Evolutionary conservation across 2,113 vertebrate genomes (phyloP).

Genomic region (Pseudorhombus dupliciocellatus): DNA sequence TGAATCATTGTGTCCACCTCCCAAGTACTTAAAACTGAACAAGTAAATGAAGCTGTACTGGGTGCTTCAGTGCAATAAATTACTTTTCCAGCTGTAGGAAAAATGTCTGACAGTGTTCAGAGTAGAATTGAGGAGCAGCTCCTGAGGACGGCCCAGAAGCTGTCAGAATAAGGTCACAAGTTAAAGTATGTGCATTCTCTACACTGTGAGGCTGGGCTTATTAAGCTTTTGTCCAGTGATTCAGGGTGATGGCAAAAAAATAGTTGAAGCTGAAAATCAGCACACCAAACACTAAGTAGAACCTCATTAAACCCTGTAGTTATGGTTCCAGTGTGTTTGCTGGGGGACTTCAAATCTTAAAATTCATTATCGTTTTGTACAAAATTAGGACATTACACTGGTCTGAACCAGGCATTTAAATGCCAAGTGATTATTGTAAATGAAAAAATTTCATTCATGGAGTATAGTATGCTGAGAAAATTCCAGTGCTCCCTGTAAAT

Average conservation of each 20-base stretch:
- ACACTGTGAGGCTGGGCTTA: background rate
- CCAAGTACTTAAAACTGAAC: background rate
- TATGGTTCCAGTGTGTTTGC: too few species aligned
- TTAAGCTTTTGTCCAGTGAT: background rate
- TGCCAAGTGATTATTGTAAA: too few species aligned
- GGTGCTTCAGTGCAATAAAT: conserved; percentile 22
- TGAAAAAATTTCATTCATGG: too few species aligned
- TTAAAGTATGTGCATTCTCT: conserved; percentile 1
- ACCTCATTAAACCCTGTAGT: too few species aligned
- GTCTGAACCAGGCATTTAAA: too few species aligned
- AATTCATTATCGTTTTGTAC: too few species aligned
- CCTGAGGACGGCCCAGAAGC: conserved; percentile 9
- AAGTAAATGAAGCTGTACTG: conserved; percentile 20
- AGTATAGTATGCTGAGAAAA: too few species aligned
- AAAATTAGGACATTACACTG: too few species aligned
- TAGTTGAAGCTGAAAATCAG: too few species aligned
- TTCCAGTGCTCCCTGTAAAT: too few species aligned
- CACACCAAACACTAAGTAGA: too few species aligned
- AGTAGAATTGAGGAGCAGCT: conserved; percentile 17
- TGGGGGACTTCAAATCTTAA: too few species aligned
- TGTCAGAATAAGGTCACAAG: conserved; percentile 6
- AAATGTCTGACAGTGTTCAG: conserved; percentile 30
- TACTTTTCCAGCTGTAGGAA: conserved; percentile 32
- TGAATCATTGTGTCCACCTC: conserved; percentile 15
- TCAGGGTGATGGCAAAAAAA: background rate